These are phyloP conservation scores for Perizoma flavofasciatum DNA, from an alignment of 2,888 invertebrate species.

Conservation along the genomic window DNA sequence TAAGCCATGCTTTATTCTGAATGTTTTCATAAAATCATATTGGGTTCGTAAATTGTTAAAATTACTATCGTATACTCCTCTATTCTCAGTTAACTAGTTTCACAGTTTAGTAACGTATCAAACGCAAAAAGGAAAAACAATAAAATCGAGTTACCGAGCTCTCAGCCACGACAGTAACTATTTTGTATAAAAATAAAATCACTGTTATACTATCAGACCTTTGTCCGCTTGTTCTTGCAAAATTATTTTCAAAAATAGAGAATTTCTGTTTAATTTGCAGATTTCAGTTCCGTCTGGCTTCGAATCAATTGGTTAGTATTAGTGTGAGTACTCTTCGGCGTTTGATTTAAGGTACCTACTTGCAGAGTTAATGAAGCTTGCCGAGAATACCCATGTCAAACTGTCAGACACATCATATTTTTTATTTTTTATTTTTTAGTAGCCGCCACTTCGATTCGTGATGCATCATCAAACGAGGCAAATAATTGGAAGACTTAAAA, in stretches of 20 bases:
- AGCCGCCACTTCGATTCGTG: slow-evolving; percentile 63
- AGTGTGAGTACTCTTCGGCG: slow-evolving; percentile 44
- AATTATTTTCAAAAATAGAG: slow-evolving; percentile 43
- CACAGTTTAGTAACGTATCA: slow-evolving; percentile 29
- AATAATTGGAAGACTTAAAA: slow-evolving; percentile 36
- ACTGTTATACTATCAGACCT: slow-evolving; percentile 36
- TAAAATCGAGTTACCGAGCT: slow-evolving; percentile 24
- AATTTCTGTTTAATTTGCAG: slow-evolving; percentile 36
- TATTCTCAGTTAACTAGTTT: slow-evolving; percentile 28
- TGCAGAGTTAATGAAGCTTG: slow-evolving; percentile 74
- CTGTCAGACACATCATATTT: slow-evolving; percentile 79
- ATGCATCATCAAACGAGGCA: slow-evolving; percentile 49
- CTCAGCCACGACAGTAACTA: slow-evolving; percentile 25
- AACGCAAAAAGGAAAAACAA: slow-evolving; percentile 26
- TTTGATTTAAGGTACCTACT: slow-evolving; percentile 52
- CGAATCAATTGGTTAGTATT: slow-evolving; percentile 42
- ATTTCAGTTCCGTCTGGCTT: slow-evolving; percentile 43
- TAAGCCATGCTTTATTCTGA: slow-evolving; percentile 1
- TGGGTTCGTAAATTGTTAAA: slow-evolving; percentile 10
- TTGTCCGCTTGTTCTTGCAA: slow-evolving; percentile 47
- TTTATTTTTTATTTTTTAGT: slow-evolving; percentile 61
- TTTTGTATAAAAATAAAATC: slow-evolving; percentile 37
- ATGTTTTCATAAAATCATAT: slow-evolving; percentile 6
- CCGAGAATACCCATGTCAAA: slow-evolving; percentile 75
- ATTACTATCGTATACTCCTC: slow-evolving; percentile 17